Evolutionary conservation across 1,140 invertebrate species (phyloP).

Genomic region (Harlomillsia oculata): DNA sequence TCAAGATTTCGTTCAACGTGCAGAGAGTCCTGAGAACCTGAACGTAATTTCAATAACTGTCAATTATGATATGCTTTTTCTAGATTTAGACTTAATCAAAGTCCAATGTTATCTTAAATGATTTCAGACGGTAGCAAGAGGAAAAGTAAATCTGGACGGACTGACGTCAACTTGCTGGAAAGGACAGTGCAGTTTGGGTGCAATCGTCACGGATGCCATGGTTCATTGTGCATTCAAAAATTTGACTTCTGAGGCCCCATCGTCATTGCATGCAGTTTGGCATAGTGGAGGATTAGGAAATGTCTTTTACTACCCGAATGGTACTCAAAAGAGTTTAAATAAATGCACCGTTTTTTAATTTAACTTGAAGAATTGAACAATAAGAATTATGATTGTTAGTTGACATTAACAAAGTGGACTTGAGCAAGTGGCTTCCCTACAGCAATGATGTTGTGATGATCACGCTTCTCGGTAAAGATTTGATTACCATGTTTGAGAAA

Average conservation of each 20-base stretch:
- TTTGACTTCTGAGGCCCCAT: not conserved
- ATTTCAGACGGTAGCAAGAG: not conserved
- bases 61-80: too few relatives aligned
- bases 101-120: not conserved
- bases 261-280: slow-evolving; percentile 17
- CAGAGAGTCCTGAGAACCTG: too few relatives aligned
- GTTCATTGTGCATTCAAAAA: slow-evolving; percentile 17
- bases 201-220: slow-evolving; percentile 20
- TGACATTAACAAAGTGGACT: slow-evolving; percentile 5
- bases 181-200: slow-evolving; percentile 20
- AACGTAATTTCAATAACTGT: too few relatives aligned
- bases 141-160: slow-evolving; percentile 7
- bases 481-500: slow-evolving; percentile 15
- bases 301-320: not conserved
- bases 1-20: too few relatives aligned
- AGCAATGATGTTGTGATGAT: slow-evolving; percentile 16
- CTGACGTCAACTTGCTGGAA: slow-evolving; percentile 6
- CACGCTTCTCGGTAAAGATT: not conserved
- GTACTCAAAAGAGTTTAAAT: not conserved
- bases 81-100: not conserved
- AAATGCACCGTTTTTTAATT: not conserved
- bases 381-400: slow-evolving; percentile 2
- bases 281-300: slow-evolving; percentile 13
- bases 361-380: not conserved
- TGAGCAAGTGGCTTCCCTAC: slow-evolving; percentile 19